These are phyloP conservation scores for Ctenodactylus gundi DNA, from an alignment of 2,113 vertebrate species.

Conservation along the genomic window DNA sequence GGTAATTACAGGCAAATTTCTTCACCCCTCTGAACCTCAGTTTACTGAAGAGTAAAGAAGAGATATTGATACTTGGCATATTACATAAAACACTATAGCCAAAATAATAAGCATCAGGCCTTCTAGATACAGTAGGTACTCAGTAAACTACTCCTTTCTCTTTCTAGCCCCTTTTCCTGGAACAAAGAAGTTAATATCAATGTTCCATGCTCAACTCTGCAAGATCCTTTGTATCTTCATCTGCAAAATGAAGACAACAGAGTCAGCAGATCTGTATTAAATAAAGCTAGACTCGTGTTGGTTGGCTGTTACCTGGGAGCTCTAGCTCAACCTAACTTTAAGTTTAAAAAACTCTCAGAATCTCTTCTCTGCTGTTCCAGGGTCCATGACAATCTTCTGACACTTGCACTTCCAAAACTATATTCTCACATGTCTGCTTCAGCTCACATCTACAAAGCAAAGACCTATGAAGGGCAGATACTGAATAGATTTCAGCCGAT, in stretches of 20 bases:
- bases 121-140: neutral
- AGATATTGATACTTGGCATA: neutral
- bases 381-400: neutral
- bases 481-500: neutral
- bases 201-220: neutral
- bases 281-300: neutral
- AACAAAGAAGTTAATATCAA: neutral
- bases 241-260: neutral
- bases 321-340: conserved; percentile 12
- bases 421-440: neutral
- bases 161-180: neutral
- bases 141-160: neutral
- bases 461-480: neutral
- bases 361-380: neutral
- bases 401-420: neutral
- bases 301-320: neutral
- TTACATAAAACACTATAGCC: neutral
- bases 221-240: neutral
- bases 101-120: neutral
- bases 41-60: conserved; percentile 42
- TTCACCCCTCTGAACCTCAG: too few species aligned
- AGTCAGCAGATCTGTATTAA: neutral
- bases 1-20: neutral
- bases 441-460: neutral
- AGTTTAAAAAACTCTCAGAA: conserved; percentile 29